A percentile compares a stretch with the other conserved stretches of the same genome.
These are phyloP conservation scores for Zoanthus gigantus DNA, from an alignment of 92 coral and sea anemone genomes.

Conservation along the genomic window DNA sequence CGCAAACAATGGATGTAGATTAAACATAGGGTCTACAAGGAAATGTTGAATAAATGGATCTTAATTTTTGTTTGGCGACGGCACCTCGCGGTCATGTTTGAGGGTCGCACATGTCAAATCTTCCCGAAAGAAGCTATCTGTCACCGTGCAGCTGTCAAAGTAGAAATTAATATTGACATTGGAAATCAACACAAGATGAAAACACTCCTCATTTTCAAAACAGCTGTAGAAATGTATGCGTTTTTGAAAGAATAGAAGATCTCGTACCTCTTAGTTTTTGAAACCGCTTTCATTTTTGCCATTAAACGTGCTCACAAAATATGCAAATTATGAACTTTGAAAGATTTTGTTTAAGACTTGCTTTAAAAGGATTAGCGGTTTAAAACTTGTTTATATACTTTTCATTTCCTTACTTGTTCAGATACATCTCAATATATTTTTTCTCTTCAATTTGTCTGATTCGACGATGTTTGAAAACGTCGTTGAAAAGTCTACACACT, in stretches of 20 bases:
- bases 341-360: not conserved
- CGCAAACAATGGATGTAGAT: not conserved
- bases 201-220: constrained; percentile 4
- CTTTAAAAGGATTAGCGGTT: not conserved
- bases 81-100: constrained; percentile 11
- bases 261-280: not conserved
- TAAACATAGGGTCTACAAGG: constrained; percentile 5
- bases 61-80: constrained; percentile 19
- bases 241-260: not conserved
- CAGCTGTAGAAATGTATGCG: not conserved
- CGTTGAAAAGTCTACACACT: not conserved
- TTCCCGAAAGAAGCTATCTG: constrained; percentile 13
- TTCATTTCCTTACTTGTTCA: not conserved
- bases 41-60: constrained; percentile 1
- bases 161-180: constrained; percentile 6
- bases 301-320: not conserved
- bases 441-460: not conserved
- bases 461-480: not conserved
- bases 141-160: constrained; percentile 30
- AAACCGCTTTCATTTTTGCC: not conserved
- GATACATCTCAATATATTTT: not conserved
- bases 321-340: not conserved
- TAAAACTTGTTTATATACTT: not conserved
- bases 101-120: not conserved
- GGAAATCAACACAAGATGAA: constrained; percentile 5